These are phyloP conservation scores for Sebastes minor DNA, from an alignment of 2,797 vertebrate genomes.

Conservation along the genomic window DNA sequence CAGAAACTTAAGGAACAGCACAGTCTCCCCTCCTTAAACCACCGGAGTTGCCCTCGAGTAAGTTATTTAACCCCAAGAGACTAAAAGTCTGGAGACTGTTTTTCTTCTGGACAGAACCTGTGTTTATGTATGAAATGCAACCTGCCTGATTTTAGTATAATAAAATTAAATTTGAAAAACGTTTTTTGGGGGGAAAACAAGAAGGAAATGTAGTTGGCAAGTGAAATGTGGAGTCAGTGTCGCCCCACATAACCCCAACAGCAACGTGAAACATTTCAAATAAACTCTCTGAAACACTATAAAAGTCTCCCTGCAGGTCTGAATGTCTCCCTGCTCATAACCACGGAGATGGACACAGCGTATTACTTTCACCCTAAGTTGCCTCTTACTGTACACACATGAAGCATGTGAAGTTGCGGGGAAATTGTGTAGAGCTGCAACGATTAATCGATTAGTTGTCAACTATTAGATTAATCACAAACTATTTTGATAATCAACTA, in stretches of 20 bases:
- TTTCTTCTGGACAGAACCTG: neutral
- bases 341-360: neutral
- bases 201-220: neutral
- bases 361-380: neutral
- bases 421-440: too few species aligned
- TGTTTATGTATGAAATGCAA: slow-evolving; percentile 1
- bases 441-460: too few species aligned
- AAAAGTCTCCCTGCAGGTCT: neutral
- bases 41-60: slow-evolving; percentile 16
- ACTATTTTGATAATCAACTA: too few species aligned
- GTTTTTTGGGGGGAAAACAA: neutral
- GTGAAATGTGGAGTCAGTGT: neutral
- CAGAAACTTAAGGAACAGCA: slow-evolving; percentile 20
- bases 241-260: neutral
- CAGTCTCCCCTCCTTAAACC: slow-evolving; percentile 24
- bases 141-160: neutral
- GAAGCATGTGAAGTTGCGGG: neutral
- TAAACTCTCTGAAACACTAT: neutral
- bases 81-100: neutral
- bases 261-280: neutral
- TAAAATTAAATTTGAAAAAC: neutral
- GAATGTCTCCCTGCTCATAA: neutral
- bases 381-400: neutral
- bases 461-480: too few species aligned
- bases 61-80: slow-evolving; percentile 5